Percentiles rank a stretch among this genome's conserved stretches.
phyloP scores from a whole-genome alignment of 2,888 invertebrate species.

The Aspidiotus rigidus region DNA sequence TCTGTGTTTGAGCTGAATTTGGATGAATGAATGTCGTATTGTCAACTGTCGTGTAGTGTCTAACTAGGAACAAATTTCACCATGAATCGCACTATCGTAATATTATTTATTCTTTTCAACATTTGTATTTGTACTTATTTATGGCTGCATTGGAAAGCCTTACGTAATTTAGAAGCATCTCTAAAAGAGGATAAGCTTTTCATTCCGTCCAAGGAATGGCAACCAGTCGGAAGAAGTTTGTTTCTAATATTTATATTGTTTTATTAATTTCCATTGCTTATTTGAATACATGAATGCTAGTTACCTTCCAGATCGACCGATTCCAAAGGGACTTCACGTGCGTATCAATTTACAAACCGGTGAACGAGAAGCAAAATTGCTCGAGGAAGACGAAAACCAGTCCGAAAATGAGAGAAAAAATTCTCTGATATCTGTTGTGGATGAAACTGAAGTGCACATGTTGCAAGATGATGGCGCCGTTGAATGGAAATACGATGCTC shows the following conservation, averaged over 20 bases:
- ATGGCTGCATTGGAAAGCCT: neutral
- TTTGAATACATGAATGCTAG: neutral
- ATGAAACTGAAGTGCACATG: constrained; percentile 18
- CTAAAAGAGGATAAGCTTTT: constrained; percentile 1
- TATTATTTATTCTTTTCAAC: neutral
- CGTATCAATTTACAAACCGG: constrained; percentile 67
- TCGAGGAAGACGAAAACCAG: constrained; percentile 40
- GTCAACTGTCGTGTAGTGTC: too few relatives aligned
- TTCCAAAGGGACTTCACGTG: constrained; percentile 65
- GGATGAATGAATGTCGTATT: too few relatives aligned
- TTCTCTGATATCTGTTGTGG: neutral
- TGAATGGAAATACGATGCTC: neutral
- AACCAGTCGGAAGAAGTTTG: constrained; percentile 53
- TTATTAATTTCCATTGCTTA: constrained; percentile 14
- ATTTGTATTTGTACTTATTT: neutral
- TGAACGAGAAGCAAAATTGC: constrained; percentile 61
- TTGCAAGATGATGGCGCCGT: neutral
- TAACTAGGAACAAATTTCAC: neutral
- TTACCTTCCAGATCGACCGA: constrained; percentile 52
- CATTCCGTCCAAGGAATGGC: constrained; percentile 52
- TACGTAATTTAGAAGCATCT: too few relatives aligned
- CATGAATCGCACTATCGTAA: neutral
- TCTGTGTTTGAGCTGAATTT: too few relatives aligned
- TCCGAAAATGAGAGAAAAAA: too few relatives aligned
- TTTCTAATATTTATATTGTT: constrained; percentile 33